Conservation (phyloP, 2,888 invertebrate genomes). For the Luperina testacea region DNA sequence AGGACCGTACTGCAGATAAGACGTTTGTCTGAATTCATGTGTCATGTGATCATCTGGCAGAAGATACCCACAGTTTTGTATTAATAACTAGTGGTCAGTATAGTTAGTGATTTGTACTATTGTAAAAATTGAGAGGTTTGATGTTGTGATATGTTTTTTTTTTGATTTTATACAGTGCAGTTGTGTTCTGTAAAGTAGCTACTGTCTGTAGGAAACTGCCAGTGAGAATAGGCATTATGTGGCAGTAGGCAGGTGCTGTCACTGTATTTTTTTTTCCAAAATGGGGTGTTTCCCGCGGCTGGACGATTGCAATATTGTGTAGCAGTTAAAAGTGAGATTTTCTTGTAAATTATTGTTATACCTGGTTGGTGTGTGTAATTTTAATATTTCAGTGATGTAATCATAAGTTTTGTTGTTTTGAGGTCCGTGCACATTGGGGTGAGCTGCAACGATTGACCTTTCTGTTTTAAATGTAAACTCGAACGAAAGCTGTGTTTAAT, state of each 20-base stretch:
- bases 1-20: conserved; percentile 7
- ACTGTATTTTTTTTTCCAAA: conserved; percentile 13
- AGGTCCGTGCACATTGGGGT: not conserved
- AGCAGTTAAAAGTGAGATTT: conserved; percentile 36
- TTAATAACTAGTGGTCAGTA: conserved; percentile 7
- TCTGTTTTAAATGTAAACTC: not conserved
- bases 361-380: not conserved
- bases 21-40: conserved; percentile 39
- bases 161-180: not conserved
- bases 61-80: conserved; percentile 21
- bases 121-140: conserved; percentile 15
- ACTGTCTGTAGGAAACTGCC: not conserved
- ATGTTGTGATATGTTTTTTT: conserved; percentile 26
- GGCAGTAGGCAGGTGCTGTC: not conserved
- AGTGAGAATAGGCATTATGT: not conserved
- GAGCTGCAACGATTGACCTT: not conserved
- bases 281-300: not conserved
- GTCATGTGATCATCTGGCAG: conserved; percentile 19
- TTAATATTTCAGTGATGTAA: conserved; percentile 24
- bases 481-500: not conserved
- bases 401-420: not conserved
- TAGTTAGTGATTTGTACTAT: conserved; percentile 25
- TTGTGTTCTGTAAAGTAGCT: not conserved
- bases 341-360: conserved; percentile 9
- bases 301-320: conserved; percentile 34